These are phyloP conservation scores for Dicycla oo DNA, from an alignment of 2,888 invertebrate genomes.

Conservation along the genomic window DNA sequence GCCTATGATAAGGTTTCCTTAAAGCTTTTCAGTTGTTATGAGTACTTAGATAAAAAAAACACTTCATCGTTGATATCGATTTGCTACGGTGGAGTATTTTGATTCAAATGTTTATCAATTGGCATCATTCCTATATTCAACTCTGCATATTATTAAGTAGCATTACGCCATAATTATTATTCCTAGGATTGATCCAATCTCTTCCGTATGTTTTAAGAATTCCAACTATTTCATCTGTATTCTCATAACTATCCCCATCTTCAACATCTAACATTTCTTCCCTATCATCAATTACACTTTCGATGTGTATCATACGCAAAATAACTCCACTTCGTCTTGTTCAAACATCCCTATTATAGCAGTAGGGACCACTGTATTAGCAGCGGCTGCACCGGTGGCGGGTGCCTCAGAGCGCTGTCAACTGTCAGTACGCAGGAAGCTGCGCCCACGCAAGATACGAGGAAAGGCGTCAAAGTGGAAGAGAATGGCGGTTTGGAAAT, in stretches of 20 bases:
- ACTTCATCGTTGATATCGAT: not conserved
- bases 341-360: constrained; percentile 64
- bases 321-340: constrained; percentile 28
- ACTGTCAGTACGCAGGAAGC: constrained; percentile 73
- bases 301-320: constrained; percentile 33
- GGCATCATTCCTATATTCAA: not conserved
- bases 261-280: not conserved
- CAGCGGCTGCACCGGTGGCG: constrained; percentile 67
- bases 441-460: constrained; percentile 73
- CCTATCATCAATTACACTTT: constrained; percentile 18
- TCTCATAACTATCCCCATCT: not conserved
- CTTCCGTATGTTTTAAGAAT: not conserved
- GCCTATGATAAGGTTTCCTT: fast-evolving
- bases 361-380: constrained; percentile 66
- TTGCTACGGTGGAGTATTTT: too few species aligned
- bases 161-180: not conserved
- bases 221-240: not conserved
- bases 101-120: not conserved
- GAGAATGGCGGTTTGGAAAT: constrained; percentile 39
- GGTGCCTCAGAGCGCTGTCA: constrained; percentile 70
- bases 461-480: constrained; percentile 48
- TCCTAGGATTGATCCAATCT: not conserved
- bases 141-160: not conserved
- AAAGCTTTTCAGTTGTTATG: not conserved
- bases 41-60: not conserved